Evolutionary conservation across 1,140 invertebrate genomes (phyloP), one percentile per base, ranked within the genome.

Genomic region (Odontomachus brunneus): DNA sequence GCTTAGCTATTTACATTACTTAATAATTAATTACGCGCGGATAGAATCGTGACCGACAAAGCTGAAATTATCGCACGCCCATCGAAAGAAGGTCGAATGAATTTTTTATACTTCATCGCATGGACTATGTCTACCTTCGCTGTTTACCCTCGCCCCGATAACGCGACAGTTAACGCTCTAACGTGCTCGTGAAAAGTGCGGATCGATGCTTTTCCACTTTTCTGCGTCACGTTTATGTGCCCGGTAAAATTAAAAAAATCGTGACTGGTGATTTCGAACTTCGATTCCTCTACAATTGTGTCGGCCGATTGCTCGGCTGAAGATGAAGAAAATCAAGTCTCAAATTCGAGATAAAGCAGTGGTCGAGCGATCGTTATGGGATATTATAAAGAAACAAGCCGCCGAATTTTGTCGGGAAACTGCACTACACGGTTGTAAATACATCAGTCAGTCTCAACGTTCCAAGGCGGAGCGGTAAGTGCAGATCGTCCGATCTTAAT

Each of bases 391-490:
- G 19, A 88, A 63, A 22, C 89, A 91, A 9, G 72, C 88, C 0
- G 57, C 26, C 15, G 84, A 88, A 48, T 92, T 92, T 83, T 92
- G 91, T 53, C 82, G 84, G 3, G 73, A 84, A 0, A 92, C 91
- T 1, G 88, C 90, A 44, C 75, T 92, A 0, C 91, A 92, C n/a
- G 91, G 91, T 4, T 92, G 91, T 49, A 92, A 90, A 53, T 92
- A 92, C n/a, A 90, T 92, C 14, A 90, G 82, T 2, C 86, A 91
- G 22, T 55, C 29, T 33, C 71, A 89, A 24, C 89, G 89, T 26
- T 76, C 90, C 0, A 88, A 74, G 59, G 22, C 55, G 11, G 90
- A 91, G 44, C 81, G 91, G 91, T 92, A 82, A 29, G 44, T 33
- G 15, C 5, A n/a, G 3, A 22, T n/a, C n/a, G n/a, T n/a, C n/a